phyloP scores from a whole-genome alignment of 2,797 vertebrate genomes.

The Varecia variegata region DNA sequence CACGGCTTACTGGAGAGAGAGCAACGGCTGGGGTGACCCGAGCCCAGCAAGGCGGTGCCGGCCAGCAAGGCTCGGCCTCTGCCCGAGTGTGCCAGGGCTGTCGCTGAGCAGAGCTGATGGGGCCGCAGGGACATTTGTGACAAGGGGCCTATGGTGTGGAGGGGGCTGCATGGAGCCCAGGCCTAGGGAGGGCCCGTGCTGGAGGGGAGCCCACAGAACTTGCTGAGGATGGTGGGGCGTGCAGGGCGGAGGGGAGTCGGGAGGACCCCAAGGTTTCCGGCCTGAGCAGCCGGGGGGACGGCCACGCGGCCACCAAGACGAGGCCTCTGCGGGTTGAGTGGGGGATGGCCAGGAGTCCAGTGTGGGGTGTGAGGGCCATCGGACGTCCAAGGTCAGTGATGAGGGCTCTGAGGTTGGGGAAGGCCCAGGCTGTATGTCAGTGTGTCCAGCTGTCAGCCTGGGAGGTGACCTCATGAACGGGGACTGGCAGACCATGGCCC shows the following conservation, averaged over 20 bases:
- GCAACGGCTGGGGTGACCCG: not conserved
- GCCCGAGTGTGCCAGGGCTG: not conserved
- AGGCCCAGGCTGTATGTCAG: not conserved
- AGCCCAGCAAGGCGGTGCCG: not conserved
- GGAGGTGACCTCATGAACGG: no score
- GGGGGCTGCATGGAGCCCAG: no score
- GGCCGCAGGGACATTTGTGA: rapidly evolving
- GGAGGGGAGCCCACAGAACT: not conserved
- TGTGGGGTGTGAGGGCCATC: not conserved
- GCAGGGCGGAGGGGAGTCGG: not conserved
- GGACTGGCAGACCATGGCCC: no score
- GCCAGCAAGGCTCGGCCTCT: not conserved
- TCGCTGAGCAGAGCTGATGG: not conserved
- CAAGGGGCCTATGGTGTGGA: not conserved
- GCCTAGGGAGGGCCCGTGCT: no score
- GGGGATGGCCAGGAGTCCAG: not conserved
- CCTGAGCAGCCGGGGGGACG: not conserved
- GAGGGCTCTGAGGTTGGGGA: not conserved
- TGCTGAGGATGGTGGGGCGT: not conserved
- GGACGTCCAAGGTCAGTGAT: not conserved
- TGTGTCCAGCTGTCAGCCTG: no score
- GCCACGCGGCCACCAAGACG: not conserved
- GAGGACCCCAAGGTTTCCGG: not conserved
- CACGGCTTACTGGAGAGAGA: not conserved
- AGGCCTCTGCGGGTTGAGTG: not conserved